A percentile compares a stretch with the other conserved stretches of the same genome.
Evolutionary conservation across 2,888 invertebrate genomes (phyloP).

Genomic region (Bedellia somnulentella): DNA sequence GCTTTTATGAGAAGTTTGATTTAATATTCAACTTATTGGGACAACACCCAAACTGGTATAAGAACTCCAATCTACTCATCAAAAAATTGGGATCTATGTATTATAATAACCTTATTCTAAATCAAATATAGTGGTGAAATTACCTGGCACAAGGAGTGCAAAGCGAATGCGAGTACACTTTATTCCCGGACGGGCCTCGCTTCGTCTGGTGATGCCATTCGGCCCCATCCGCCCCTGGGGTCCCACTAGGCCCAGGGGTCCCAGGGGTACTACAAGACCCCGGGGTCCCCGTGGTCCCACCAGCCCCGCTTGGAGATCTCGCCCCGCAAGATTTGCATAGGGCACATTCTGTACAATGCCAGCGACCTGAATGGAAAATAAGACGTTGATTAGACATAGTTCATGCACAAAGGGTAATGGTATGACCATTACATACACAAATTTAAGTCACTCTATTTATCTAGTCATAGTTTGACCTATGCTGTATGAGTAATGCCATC

Average conservation of each 20-base stretch:
- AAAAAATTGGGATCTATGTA: too few relatives aligned
- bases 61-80: too few relatives aligned
- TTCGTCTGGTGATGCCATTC: constrained; percentile 55
- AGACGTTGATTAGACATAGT: neutral
- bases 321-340: constrained; percentile 67
- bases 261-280: constrained; percentile 6
- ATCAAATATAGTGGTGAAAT: too few relatives aligned
- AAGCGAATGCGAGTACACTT: constrained; percentile 60
- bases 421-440: too few relatives aligned
- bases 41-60: too few relatives aligned
- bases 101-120: too few relatives aligned
- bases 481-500: too few relatives aligned
- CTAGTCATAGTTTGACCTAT: too few relatives aligned
- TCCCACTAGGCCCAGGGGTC: constrained; percentile 9
- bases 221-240: constrained; percentile 9
- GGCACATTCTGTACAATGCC: constrained; percentile 85
- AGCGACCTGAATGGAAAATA: constrained; percentile 64
- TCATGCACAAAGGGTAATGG: neutral
- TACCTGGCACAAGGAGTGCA: constrained; percentile 73
- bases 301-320: constrained; percentile 44
- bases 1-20: too few relatives aligned
- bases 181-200: constrained; percentile 48
- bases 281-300: constrained; percentile 9
- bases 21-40: too few relatives aligned
- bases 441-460: too few relatives aligned